Evolutionary conservation across 2,888 invertebrate genomes (phyloP), one percentile per base, ranked within the genome.

Genomic region (Periphyllus acericola): DNA sequence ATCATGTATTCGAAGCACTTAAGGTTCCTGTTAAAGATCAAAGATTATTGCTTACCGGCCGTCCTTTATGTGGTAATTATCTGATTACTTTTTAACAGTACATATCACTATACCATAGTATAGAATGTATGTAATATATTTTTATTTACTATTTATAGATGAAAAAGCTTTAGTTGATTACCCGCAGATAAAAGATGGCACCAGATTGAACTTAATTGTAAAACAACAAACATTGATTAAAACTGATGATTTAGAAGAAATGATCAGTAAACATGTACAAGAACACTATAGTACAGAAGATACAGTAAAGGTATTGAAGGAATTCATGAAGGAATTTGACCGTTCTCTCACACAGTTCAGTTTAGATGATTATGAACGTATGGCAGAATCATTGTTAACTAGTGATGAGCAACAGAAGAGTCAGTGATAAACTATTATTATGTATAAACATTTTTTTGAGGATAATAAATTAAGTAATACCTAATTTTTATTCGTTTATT

Each of bases 141-240:
- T 52, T 52, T 40, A n/a, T 8, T 5, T 9, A 85, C 29, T 68
- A 76, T 32, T 85, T 85, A 34, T 89, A 90, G 96, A 96, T 91
- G 95, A 95, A 80, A 95, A 95, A 90, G 93, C 93, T 14, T 92
- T 96, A 78, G 93, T 93, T 74, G 94, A 94, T 76, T 96, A 96
- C 91, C 93, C 93, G 89, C 93, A 93, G 89, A 95, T 96, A 66
- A 95, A 94, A 91, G 95, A 96, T 89, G 96, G 96, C 2, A 93
- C 94, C 29, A 96, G 95, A 91, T 91, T 96, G 76, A 95, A 95
- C 91, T 92, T 96, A 89, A 93, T 96, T 46, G 93, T 95, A 8
- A 95, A 94, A 91, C 95, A 95, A 14, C 94, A 89, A 89, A 3
- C 46, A 46, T 40, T 86, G 14, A 74, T 81, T 80, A 87, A 87